phyloP scores from a whole-genome alignment of 2,797 vertebrate genomes.

The Spondyliosoma cantharus region DNA sequence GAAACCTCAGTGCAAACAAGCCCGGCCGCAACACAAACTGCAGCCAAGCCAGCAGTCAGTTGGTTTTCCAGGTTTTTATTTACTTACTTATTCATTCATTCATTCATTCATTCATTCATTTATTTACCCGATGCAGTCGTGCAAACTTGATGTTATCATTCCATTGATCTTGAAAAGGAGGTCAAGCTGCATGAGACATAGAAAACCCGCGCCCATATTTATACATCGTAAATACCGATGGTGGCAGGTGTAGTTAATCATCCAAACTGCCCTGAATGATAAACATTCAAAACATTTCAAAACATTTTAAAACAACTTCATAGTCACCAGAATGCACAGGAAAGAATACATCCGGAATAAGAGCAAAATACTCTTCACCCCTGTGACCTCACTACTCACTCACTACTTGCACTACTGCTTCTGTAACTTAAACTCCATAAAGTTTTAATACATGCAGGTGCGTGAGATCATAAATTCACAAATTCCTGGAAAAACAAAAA shows the following conservation, averaged over 20 bases:
- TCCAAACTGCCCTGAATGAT: no score
- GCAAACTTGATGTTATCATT: not conserved
- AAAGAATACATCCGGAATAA: no score
- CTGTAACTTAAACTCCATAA: no score
- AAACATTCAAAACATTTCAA: no score
- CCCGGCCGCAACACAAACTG: slow-evolving; percentile 30
- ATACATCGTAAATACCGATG: no score
- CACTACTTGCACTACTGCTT: no score
- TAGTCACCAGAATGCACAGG: no score
- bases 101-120: not conserved
- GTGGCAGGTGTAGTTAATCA: no score
- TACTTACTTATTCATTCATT: slow-evolving; percentile 1
- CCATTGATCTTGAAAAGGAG: not conserved
- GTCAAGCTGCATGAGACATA: not conserved
- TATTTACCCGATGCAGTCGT: not conserved
- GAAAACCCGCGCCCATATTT: no score
- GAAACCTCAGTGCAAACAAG: slow-evolving; percentile 46
- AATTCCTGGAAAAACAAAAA: not conserved
- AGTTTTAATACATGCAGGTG: not conserved
- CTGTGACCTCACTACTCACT: no score
- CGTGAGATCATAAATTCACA: not conserved
- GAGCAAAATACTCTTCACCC: no score
- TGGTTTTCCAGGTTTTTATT: slow-evolving; percentile 24
- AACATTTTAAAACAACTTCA: no score
- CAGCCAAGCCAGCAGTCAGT: slow-evolving; percentile 7